Conservation (phyloP, 2,888 invertebrate genomes). For the Sarcophaga variegata region DNA sequence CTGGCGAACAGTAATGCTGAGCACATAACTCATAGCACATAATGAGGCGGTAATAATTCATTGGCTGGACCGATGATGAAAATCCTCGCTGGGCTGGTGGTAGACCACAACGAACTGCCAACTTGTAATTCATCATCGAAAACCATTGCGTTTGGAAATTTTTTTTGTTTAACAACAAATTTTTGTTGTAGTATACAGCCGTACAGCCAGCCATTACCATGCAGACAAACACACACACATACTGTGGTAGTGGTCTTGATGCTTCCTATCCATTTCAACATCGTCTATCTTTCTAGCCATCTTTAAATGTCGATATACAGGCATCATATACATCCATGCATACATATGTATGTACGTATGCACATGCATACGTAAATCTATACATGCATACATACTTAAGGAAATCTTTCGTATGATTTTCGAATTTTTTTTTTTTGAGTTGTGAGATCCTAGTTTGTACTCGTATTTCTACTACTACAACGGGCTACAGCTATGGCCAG, state of each 20-base stretch:
- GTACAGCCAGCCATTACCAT: conserved; percentile 10
- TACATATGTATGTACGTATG: not conserved
- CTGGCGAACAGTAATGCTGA: conserved; percentile 79
- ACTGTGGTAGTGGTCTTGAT: conserved; percentile 17
- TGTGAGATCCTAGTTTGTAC: conserved; percentile 41
- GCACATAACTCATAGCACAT: conserved; percentile 81
- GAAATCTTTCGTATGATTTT: conserved; percentile 37
- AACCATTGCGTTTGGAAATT: conserved; percentile 39
- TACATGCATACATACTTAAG: conserved; percentile 30
- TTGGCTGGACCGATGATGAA: conserved; percentile 67
- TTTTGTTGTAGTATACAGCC: not conserved
- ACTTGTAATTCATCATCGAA: conserved; percentile 65
- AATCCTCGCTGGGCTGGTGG: conserved; percentile 42
- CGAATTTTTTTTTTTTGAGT: not conserved
- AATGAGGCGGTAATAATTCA: conserved; percentile 81
- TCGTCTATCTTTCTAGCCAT: conserved; percentile 43
- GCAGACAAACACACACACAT: conserved; percentile 18
- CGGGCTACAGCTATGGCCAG: not conserved
- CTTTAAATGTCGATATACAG: conserved; percentile 75
- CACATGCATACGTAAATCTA: not conserved
- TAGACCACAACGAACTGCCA: conserved; percentile 72
- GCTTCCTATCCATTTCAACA: conserved; percentile 28
- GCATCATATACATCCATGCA: not conserved
- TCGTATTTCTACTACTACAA: too few relatives aligned
- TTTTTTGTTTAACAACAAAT: conserved; percentile 30